phyloP scores from a whole-genome alignment of 2,797 vertebrate species.

The Halcyon leucocephala region DNA sequence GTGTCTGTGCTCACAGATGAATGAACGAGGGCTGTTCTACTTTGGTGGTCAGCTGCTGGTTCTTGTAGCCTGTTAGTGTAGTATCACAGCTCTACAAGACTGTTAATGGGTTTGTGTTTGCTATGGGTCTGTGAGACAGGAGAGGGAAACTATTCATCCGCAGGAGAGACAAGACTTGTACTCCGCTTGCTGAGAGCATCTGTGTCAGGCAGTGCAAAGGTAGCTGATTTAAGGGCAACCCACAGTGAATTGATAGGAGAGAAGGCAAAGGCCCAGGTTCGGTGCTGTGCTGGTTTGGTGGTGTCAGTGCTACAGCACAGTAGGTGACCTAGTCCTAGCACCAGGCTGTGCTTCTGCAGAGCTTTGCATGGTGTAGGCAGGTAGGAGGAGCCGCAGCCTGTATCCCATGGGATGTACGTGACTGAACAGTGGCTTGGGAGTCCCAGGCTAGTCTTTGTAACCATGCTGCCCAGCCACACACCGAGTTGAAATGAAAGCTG shows the following conservation, averaged over 20 bases:
- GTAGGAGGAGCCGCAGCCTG: rapidly evolving
- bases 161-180: background rate
- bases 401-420: background rate
- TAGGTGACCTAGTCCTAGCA: background rate
- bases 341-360: background rate
- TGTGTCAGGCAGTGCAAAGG: background rate
- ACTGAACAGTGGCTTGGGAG: background rate
- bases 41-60: background rate
- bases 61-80: background rate
- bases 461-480: background rate
- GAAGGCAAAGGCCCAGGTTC: background rate
- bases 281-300: background rate
- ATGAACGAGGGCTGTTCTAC: background rate
- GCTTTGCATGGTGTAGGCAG: background rate
- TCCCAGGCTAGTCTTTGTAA: background rate
- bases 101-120: background rate
- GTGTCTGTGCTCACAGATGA: background rate
- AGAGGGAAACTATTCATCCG: background rate
- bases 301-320: background rate
- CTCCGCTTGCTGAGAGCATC: background rate
- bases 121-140: background rate
- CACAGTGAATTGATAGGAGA: background rate
- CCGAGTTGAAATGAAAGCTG: background rate
- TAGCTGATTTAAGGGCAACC: background rate
- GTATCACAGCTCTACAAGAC: background rate